These are phyloP conservation scores for Oligia fasciuncula DNA, from an alignment of 2,888 invertebrate genomes.

Conservation along the genomic window DNA sequence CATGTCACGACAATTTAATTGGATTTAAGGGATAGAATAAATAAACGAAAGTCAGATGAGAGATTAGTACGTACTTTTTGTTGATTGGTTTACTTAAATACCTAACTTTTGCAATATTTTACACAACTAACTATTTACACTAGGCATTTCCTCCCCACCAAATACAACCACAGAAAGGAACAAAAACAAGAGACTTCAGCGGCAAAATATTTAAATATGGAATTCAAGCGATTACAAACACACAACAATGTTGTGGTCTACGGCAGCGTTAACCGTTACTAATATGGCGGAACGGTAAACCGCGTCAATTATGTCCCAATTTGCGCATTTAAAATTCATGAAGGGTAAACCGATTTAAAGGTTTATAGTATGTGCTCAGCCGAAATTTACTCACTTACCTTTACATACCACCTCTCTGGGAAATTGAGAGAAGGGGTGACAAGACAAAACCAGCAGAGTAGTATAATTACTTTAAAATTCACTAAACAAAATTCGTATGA, in stretches of 20 bases:
- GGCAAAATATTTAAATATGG: slow-evolving; percentile 52
- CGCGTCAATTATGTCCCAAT: slow-evolving; percentile 67
- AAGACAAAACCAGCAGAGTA: slow-evolving; percentile 16
- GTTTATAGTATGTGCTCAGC: slow-evolving; percentile 45
- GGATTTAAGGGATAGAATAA: slow-evolving; percentile 2
- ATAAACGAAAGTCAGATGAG: neutral
- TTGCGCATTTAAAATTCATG: slow-evolving; percentile 65
- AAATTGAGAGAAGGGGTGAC: neutral
- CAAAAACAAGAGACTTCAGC: slow-evolving; percentile 33
- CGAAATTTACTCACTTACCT: slow-evolving; percentile 40
- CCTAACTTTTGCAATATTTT: neutral
- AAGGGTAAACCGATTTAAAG: slow-evolving; percentile 63
- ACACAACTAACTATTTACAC: neutral
- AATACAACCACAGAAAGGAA: slow-evolving; percentile 19
- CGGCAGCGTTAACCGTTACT: slow-evolving; percentile 63
- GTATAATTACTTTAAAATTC: slow-evolving; percentile 26
- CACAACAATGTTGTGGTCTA: slow-evolving; percentile 64
- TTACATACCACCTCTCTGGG: slow-evolving; percentile 9
- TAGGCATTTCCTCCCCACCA: neutral
- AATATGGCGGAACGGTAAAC: slow-evolving; percentile 67
- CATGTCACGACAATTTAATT: slow-evolving; percentile 15
- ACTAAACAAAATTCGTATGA: neutral
- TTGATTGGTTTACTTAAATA: neutral
- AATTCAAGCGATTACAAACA: slow-evolving; percentile 63
- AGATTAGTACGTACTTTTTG: neutral